Percentiles rank a stretch among this genome's conserved stretches.
These are phyloP conservation scores for Eudasyphora cyanicolor DNA, from an alignment of 2,888 invertebrate species.

Conservation along the genomic window DNA sequence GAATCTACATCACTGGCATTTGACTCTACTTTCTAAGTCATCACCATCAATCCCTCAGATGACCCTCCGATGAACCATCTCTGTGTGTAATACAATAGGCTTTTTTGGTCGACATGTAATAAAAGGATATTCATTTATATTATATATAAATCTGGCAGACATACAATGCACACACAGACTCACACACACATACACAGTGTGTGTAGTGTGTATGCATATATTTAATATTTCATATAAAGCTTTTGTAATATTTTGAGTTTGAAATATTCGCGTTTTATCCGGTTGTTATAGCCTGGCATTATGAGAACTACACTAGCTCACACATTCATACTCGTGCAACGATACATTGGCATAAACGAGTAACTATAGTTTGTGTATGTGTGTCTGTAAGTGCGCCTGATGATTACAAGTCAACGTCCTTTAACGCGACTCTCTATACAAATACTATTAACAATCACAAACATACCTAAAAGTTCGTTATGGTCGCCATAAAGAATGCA, in stretches of 20 bases:
- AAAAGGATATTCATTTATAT: constrained; percentile 48
- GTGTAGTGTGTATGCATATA: neutral
- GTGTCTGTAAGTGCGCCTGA: constrained; percentile 29
- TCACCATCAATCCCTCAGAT: too few relatives aligned
- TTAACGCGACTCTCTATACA: constrained; percentile 62
- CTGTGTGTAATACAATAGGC: constrained; percentile 44
- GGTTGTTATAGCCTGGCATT: constrained; percentile 35
- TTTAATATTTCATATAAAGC: constrained; percentile 49
- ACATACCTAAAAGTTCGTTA: neutral
- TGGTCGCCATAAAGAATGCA: constrained; percentile 1
- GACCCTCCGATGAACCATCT: constrained; percentile 1
- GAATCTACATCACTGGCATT: too few relatives aligned
- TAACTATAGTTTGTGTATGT: constrained; percentile 13
- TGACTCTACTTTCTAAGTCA: too few relatives aligned
- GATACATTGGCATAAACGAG: neutral
- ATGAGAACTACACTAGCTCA: neutral
- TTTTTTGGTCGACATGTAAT: constrained; percentile 38
- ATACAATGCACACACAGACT: neutral
- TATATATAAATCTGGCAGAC: constrained; percentile 3
- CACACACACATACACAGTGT: constrained; percentile 34
- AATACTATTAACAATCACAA: constrained; percentile 58
- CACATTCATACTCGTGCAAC: neutral
- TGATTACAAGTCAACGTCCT: constrained; percentile 61
- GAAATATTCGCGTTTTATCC: constrained; percentile 58
- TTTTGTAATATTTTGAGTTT: constrained; percentile 54